Evolutionary conservation across 1,140 invertebrate genomes (phyloP).

Genomic region (Trinorchestia longiramus): DNA sequence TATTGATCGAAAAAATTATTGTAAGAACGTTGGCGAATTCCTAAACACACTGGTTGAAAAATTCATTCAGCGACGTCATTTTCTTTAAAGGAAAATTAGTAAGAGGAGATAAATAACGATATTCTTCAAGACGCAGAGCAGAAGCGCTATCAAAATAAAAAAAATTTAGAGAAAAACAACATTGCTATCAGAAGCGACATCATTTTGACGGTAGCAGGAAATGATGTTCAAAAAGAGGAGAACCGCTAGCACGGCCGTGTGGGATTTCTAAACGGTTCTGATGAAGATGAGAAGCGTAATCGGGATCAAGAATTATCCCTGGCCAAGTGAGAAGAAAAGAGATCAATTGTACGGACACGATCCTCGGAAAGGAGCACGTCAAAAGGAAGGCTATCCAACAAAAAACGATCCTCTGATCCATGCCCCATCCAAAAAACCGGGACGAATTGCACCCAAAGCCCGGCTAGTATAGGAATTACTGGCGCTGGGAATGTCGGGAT

Average conservation of each 20-base stretch:
- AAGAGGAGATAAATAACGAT: neutral
- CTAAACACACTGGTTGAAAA: neutral
- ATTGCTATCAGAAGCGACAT: neutral
- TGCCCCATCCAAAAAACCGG: neutral
- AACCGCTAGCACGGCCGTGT: neutral
- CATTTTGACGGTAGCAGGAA: neutral
- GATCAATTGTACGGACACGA: constrained; percentile 39
- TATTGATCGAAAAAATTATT: too few species aligned
- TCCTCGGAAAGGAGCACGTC: neutral
- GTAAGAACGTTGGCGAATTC: neutral
- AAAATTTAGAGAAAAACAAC: neutral
- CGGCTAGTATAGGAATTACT: constrained; percentile 27
- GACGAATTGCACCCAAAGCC: constrained; percentile 24
- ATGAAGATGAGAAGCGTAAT: constrained; percentile 50
- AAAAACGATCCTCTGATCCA: constrained; percentile 35
- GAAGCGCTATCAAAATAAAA: neutral
- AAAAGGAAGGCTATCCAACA: constrained; percentile 6
- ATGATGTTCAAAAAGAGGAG: neutral
- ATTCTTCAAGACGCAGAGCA: neutral
- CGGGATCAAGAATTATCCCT: constrained; percentile 36
- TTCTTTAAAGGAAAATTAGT: neutral
- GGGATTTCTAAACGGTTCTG: neutral
- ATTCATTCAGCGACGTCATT: neutral
- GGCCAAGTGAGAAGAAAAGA: constrained; percentile 43
- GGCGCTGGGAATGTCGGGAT: neutral